Evolutionary conservation across 2,113 vertebrate genomes (phyloP), one percentile per base, ranked within the genome.

Genomic region (Plecturocebus donacophilus): DNA sequence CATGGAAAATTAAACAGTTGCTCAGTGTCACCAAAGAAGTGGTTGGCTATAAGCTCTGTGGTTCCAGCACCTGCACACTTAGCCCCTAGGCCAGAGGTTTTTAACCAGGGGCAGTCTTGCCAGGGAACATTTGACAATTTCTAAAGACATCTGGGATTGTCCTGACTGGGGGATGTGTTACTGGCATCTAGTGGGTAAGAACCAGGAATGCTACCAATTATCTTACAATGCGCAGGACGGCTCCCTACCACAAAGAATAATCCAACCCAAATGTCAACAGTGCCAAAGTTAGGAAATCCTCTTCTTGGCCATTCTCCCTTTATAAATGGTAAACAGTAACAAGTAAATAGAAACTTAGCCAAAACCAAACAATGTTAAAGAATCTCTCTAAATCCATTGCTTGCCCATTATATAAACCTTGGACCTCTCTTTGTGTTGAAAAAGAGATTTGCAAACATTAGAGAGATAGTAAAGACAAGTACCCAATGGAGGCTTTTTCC

Each of bases 1-100:
- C n/a, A 20, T 47, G 79, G 88, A 84, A 80, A 71, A 94, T 61
- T 73, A 96, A 84, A 64, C 71, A 97, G 76, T 35, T 70, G 42
- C 64, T 88, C 82, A 3, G 0, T 68, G 61, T 91, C 42, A 56
- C 45, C 47, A 73, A 54, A 96, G 84, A 95, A 97, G 47, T 95
- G 90, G 92, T 54, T 90, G 32, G 54, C 13, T 32, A 7, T n/a
- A 64, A 64, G 66, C 12, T 83, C 6, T 45, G 19, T 56, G 25
- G 70, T 70, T 54, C 87, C 93, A 92, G 93, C 32, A 96, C 61
- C 83, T 96, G 54, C 52, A 77, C 88, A 21, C 35, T 25, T 58
- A 11, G 5, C 2, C 40, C 20, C 3, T 13, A 52, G 17, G 20
- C 0, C 9, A 58, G 42, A 70, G 17, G 38, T 52, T 64, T 70